Percentiles rank a stretch among this genome's conserved stretches.
Conservation (phyloP, 2,797 vertebrate species). For the Anableps anableps region DNA sequence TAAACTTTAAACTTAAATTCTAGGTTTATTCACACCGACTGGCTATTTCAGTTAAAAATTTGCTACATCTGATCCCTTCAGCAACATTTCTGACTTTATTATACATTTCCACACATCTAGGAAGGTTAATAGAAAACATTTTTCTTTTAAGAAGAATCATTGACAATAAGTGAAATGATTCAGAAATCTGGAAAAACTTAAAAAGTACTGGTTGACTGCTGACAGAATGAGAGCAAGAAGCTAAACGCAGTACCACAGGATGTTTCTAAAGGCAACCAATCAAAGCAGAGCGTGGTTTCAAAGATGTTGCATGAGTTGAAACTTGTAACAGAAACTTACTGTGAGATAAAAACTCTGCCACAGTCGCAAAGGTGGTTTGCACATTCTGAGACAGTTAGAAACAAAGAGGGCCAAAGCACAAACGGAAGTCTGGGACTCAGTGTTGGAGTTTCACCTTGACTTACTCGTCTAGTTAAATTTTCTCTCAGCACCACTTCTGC, state of each 20-base stretch:
- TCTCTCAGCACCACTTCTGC: conserved; percentile 46
- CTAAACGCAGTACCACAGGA: conserved; percentile 17
- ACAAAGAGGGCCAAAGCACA: conserved; percentile 17
- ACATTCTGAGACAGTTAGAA: conserved; percentile 38
- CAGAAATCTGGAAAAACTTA: conserved; percentile 3
- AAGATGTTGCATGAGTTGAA: conserved; percentile 17
- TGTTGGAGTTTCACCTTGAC: conserved; percentile 57
- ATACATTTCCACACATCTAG: neutral
- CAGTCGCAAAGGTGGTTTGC: conserved; percentile 39
- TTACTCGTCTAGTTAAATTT: conserved; percentile 54
- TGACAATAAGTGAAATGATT: neutral
- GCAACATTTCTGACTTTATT: neutral
- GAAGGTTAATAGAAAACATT: neutral
- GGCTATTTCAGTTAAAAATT: neutral
- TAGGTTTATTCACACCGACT: neutral
- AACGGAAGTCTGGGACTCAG: conserved; percentile 38
- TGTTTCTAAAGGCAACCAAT: conserved; percentile 23
- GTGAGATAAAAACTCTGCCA: conserved; percentile 26
- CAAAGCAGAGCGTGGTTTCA: conserved; percentile 23
- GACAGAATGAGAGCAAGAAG: conserved; percentile 15
- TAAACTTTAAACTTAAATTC: neutral
- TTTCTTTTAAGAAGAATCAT: neutral
- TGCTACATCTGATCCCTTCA: neutral
- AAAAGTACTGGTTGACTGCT: conserved; percentile 18
- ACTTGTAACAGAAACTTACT: conserved; percentile 30